Percentiles rank a stretch among this genome's conserved stretches.
Evolutionary conservation across 2,797 vertebrate genomes (phyloP).

Genomic region (Pristis pectinata): DNA sequence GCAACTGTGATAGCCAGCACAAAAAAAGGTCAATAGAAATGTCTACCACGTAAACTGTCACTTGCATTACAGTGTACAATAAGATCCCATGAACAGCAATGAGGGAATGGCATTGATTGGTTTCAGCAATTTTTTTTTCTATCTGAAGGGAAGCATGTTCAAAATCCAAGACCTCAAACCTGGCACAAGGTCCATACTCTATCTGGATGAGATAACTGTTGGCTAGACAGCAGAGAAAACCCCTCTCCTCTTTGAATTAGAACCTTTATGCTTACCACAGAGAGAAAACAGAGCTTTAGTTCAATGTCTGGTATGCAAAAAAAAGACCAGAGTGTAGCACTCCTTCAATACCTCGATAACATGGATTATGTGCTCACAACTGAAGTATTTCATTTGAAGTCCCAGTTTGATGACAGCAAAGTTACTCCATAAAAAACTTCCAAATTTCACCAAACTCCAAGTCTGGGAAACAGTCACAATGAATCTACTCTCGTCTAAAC

Average conservation of each 20-base stretch:
- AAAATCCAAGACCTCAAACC: too few species aligned
- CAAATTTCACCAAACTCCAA: too few species aligned
- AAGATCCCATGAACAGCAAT: neutral
- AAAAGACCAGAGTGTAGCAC: neutral
- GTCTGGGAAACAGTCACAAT: neutral
- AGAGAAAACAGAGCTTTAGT: neutral
- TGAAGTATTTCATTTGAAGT: neutral
- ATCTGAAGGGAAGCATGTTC: too few species aligned
- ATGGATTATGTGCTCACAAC: neutral
- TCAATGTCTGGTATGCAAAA: neutral
- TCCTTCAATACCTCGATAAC: neutral
- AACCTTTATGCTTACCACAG: neutral
- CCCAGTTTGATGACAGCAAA: neutral
- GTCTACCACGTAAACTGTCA: too few species aligned
- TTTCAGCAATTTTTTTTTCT: neutral
- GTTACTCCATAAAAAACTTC: neutral
- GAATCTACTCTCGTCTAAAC: neutral
- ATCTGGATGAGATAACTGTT: neutral
- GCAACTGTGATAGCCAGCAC: too few species aligned
- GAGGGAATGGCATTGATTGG: neutral
- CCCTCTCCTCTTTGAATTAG: neutral
- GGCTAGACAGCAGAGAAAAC: neutral
- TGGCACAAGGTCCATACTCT: too few species aligned
- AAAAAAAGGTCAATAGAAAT: too few species aligned
- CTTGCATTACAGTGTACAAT: neutral